These are phyloP conservation scores for Macaria liturata DNA, from an alignment of 2,888 invertebrate species.

Conservation along the genomic window DNA sequence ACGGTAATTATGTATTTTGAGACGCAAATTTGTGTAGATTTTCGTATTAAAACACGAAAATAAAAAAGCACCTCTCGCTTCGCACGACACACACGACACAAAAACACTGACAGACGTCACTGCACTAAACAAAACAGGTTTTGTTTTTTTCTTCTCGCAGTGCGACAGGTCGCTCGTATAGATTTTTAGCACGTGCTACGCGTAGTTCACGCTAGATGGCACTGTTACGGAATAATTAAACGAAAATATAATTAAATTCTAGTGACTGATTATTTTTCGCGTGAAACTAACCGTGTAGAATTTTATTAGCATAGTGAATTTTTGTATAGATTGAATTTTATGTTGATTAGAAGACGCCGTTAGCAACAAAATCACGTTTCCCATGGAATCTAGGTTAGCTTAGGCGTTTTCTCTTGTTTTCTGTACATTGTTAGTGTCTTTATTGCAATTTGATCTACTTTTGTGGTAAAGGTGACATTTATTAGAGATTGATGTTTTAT, in stretches of 20 bases:
- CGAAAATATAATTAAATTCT: constrained; percentile 30
- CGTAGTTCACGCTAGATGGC: constrained; percentile 55
- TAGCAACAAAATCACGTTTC: constrained; percentile 24
- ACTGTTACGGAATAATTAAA: constrained; percentile 25
- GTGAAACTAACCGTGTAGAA: constrained; percentile 59
- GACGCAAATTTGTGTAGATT: constrained; percentile 19
- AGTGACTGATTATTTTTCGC: constrained; percentile 31
- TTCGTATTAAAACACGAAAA: constrained; percentile 30
- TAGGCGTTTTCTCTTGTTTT: constrained; percentile 11
- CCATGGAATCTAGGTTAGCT: constrained; percentile 14
- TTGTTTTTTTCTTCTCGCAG: constrained; percentile 53
- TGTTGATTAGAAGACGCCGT: constrained; percentile 61
- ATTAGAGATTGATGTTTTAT: no score
- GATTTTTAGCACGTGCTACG: constrained; percentile 48
- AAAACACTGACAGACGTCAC: constrained; percentile 73
- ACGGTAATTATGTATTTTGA: constrained; percentile 11
- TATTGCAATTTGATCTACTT: constrained; percentile 7
- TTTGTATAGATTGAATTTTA: constrained; percentile 50
- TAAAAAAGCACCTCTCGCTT: constrained; percentile 33
- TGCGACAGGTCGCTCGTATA: constrained; percentile 47
- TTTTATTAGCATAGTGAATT: constrained; percentile 58
- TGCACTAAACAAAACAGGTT: constrained; percentile 75
- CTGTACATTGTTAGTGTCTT: neutral
- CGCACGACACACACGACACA: constrained; percentile 60
- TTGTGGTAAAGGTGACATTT: no score